Conservation (phyloP, 2,797 vertebrate genomes). For the Sphenodon punctatus region DNA sequence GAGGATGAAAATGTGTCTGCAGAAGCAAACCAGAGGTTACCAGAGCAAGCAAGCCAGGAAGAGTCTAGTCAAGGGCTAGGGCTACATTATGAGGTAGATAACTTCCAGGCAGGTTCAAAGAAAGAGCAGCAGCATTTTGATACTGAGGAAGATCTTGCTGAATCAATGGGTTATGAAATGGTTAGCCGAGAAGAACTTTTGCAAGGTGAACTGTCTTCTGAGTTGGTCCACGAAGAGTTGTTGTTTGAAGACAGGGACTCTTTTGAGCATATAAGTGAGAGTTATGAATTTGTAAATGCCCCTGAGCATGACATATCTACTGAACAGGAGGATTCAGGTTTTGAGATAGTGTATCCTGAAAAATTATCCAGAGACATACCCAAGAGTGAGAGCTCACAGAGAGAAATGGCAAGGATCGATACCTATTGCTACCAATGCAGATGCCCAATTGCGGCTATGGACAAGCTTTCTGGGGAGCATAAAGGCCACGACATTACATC, state of each 20-base stretch:
- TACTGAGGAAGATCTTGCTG: conserved; percentile 71
- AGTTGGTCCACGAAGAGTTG: conserved; percentile 62
- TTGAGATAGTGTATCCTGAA: conserved; percentile 83
- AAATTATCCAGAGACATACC: conserved; percentile 68
- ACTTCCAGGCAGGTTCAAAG: too few species aligned
- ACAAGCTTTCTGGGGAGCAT: conserved; percentile 81
- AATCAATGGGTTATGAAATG: conserved; percentile 84
- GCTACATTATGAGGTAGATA: conserved; percentile 13
- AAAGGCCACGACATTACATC: conserved; percentile 81
- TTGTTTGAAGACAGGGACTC: conserved; percentile 69
- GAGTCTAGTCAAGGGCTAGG: neutral
- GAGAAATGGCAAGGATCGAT: conserved; percentile 79
- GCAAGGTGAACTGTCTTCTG: conserved; percentile 68
- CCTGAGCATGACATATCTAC: conserved; percentile 58
- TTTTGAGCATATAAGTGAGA: conserved; percentile 59
- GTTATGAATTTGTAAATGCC: conserved; percentile 67
- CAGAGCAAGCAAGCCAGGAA: conserved; percentile 53
- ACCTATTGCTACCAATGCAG: conserved; percentile 89
- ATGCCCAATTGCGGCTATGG: conserved; percentile 83
- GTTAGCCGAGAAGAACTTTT: conserved; percentile 79
- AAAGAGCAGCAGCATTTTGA: conserved; percentile 27
- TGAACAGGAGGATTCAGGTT: conserved; percentile 79
- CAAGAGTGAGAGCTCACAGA: conserved; percentile 62
- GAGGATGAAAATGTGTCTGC: conserved; percentile 49
- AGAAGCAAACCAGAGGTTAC: conserved; percentile 58